Evolutionary conservation across 2,797 vertebrate species (phyloP).

Genomic region (Scyliorhinus canicula): DNA sequence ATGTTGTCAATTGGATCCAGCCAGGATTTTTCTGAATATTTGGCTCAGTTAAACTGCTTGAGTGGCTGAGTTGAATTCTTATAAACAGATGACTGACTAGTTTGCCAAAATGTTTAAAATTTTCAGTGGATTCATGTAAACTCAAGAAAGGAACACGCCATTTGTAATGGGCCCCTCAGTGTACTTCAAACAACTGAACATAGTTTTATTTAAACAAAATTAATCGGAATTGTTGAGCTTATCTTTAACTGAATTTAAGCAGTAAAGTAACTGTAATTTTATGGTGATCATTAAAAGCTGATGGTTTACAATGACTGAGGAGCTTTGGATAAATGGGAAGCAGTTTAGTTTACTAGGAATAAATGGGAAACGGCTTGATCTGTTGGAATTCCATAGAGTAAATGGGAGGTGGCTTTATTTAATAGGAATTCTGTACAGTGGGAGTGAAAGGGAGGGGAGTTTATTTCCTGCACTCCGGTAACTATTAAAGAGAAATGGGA

Average conservation of each 20-base stretch:
- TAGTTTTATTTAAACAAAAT: not conserved
- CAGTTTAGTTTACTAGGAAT: not conserved
- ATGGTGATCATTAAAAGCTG: not conserved
- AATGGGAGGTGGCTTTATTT: not conserved
- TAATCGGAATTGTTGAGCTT: not conserved
- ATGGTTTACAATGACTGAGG: not conserved
- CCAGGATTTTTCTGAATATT: not conserved
- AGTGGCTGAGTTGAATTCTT: not conserved
- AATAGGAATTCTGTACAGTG: not conserved
- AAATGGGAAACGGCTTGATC: not conserved
- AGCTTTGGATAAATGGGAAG: not conserved
- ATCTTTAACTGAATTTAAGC: not conserved
- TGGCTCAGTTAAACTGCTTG: not conserved
- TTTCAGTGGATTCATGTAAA: not conserved
- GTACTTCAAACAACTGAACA: not conserved
- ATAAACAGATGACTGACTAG: not conserved
- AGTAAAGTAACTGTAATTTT: not conserved
- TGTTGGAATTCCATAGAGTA: not conserved
- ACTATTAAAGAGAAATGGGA: not conserved
- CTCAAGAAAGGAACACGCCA: not conserved
- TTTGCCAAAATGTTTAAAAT: not conserved
- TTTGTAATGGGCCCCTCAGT: not conserved
- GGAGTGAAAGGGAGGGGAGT: not conserved
- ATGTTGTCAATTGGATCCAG: not conserved
- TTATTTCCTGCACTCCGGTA: not conserved